Evolutionary conservation across 2,797 vertebrate species (phyloP).

Genomic region (Pseudochaenichthys georgianus): DNA sequence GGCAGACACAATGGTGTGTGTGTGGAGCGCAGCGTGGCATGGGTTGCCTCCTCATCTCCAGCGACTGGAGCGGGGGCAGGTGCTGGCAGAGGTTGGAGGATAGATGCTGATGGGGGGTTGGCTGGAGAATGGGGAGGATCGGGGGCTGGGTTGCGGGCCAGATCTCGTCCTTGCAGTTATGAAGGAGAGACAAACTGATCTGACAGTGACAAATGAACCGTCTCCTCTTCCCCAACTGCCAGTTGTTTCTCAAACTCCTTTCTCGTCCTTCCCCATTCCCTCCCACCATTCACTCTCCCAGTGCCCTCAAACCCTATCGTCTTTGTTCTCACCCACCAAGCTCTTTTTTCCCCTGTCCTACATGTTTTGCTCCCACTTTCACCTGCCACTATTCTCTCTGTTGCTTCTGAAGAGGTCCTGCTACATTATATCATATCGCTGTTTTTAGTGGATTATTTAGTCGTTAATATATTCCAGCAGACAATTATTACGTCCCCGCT

Average conservation of each 20-base stretch:
- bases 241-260: slow-evolving; percentile 73
- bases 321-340: slow-evolving; percentile 63
- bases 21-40: slow-evolving; percentile 59
- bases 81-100: slow-evolving; percentile 76
- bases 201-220: slow-evolving; percentile 88
- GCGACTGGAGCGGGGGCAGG: slow-evolving; percentile 68
- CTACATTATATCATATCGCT: slow-evolving; percentile 36
- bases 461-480: slow-evolving; percentile 53
- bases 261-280: slow-evolving; percentile 53
- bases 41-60: slow-evolving; percentile 63
- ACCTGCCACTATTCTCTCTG: slow-evolving; percentile 45
- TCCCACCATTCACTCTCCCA: slow-evolving; percentile 59
- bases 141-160: slow-evolving; percentile 68
- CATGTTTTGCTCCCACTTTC: slow-evolving; percentile 59
- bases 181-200: slow-evolving; percentile 85
- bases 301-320: slow-evolving; percentile 51
- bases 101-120: slow-evolving; percentile 72
- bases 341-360: slow-evolving; percentile 62
- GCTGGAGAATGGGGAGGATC: slow-evolving; percentile 65
- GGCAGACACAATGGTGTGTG: slow-evolving; percentile 68
- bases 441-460: slow-evolving; percentile 44
- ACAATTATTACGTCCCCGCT: slow-evolving; percentile 50
- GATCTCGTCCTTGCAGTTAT: slow-evolving; percentile 82
- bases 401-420: slow-evolving; percentile 51
- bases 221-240: slow-evolving; percentile 79